These are phyloP conservation scores for Epinephelus awoara DNA, from an alignment of 2,797 vertebrate genomes.

Conservation along the genomic window DNA sequence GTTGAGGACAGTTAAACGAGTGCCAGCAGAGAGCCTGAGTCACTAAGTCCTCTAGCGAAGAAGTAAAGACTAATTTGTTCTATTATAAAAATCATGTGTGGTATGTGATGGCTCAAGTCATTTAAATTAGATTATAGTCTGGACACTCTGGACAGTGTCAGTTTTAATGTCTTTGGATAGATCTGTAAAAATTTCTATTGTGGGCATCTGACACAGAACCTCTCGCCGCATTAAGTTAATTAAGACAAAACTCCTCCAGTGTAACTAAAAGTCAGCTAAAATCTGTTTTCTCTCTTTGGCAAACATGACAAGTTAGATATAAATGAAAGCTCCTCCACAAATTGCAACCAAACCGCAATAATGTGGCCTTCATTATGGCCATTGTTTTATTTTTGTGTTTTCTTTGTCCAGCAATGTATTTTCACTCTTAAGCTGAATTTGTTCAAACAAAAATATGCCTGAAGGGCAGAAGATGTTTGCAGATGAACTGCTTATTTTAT, in stretches of 20 bases:
- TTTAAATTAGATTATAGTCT: slow-evolving; percentile 16
- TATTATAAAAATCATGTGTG: slow-evolving; percentile 22
- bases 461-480: slow-evolving; percentile 18
- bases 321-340: slow-evolving; percentile 50
- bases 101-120: slow-evolving; percentile 13
- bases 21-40: slow-evolving; percentile 5
- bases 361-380: slow-evolving; percentile 54
- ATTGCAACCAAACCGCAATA: slow-evolving; percentile 61
- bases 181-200: slow-evolving; percentile 2
- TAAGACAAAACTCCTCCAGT: slow-evolving; percentile 34
- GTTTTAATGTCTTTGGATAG: slow-evolving; percentile 10
- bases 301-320: slow-evolving; percentile 73
- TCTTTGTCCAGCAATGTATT: slow-evolving; percentile 17
- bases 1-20: slow-evolving; percentile 29
- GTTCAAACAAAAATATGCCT: slow-evolving; percentile 9
- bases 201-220: slow-evolving; percentile 17
- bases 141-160: slow-evolving; percentile 7
- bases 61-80: slow-evolving; percentile 14
- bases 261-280: slow-evolving; percentile 42
- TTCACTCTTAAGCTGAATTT: slow-evolving; percentile 22
- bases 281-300: slow-evolving; percentile 71
- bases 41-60: background rate
- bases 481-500: slow-evolving; percentile 24
- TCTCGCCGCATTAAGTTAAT: slow-evolving; percentile 13
- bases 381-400: slow-evolving; percentile 31